Base-by-base conservation (phyloP, 2,888 invertebrate genomes). In the Myopa testacea region DNA sequence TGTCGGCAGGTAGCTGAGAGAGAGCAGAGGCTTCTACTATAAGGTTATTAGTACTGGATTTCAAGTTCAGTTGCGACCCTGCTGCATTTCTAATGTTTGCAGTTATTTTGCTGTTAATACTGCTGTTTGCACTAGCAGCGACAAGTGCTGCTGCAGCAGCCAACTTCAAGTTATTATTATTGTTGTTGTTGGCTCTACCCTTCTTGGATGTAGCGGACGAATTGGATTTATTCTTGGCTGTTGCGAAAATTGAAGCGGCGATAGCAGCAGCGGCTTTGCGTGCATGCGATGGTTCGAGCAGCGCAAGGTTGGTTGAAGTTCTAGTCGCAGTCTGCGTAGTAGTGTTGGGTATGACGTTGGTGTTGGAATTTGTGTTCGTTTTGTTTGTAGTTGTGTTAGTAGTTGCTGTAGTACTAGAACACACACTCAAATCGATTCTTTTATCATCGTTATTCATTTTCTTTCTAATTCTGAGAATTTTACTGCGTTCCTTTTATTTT, bases 71-170 rank as follows among this genome's bases (percentile, higher is more conserved):
- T 75, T 67, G 75, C 14, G 75, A 38, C 5, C 55, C 40, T 60
- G 71, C 55, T 65, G 55, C 37, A 65, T 65, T 65, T 14, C 34
- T 72, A 40, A 52, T 45, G 55, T 75, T 78, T 63, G 62, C 73
- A 50, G 76, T 81, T 38, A 78, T 81, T 73, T 82, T 80, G 52
- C 77, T 71, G 58, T 60, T 73, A 74, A 34, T 71, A 81, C 81
- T 83, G 84, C 79, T 76, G 82, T 76, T 67, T 80, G 73, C 79
- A 68, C 79, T 80, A 75, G 86, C 81, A 60, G 85, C 82, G 78
- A 83, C 83, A 74, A 75, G 69, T 69, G 80, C 70, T n/a, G 80
- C 78, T 76, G 82, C 78, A 79, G 80, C 78, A 52, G 79, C 77
- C 79, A 81, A 79, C 77, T 82, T 82, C 37, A 82, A 60, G 81